Percentiles rank a stretch among this genome's conserved stretches.
These are phyloP conservation scores for Solenopsis fugax DNA, from an alignment of 1,140 invertebrate species.

Conservation along the genomic window DNA sequence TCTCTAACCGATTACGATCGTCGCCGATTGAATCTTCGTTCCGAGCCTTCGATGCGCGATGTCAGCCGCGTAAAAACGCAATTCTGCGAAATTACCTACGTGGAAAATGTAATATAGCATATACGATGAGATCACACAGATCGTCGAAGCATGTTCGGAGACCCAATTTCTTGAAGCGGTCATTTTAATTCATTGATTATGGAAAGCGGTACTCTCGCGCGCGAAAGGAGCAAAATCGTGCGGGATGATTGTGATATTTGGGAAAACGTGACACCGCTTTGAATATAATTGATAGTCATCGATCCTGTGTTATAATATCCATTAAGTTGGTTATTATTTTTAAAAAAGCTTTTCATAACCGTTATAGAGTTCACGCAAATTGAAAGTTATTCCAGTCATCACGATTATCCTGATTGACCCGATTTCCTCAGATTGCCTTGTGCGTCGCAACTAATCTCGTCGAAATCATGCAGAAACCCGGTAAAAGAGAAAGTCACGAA, in stretches of 20 bases:
- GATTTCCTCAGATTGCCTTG: constrained; percentile 20
- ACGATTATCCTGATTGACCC: constrained; percentile 23
- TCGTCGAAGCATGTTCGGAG: constrained; percentile 10
- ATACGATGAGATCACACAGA: background rate
- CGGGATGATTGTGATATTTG: constrained; percentile 11
- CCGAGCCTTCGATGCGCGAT: background rate
- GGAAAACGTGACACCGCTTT: constrained; percentile 10
- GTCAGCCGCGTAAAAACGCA: constrained; percentile 10
- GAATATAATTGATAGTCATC: constrained; percentile 21
- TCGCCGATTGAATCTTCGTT: constrained; percentile 50
- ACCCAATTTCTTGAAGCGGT: background rate
- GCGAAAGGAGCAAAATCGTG: background rate
- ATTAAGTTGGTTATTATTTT: constrained; percentile 16
- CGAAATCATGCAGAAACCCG: constrained; percentile 44
- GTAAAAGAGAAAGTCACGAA: constrained; percentile 41
- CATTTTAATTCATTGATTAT: constrained; percentile 29
- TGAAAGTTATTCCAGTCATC: constrained; percentile 26
- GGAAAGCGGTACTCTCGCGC: background rate
- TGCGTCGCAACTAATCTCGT: constrained; percentile 39
- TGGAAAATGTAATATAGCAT: constrained; percentile 22
- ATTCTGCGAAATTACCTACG: constrained; percentile 36
- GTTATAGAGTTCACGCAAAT: constrained; percentile 24
- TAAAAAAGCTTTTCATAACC: background rate
- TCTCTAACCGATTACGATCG: constrained; percentile 55
- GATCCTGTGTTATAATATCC: constrained; percentile 4